These are phyloP conservation scores for Megaceryle maxima DNA, from an alignment of 2,113 vertebrate genomes.

Conservation along the genomic window DNA sequence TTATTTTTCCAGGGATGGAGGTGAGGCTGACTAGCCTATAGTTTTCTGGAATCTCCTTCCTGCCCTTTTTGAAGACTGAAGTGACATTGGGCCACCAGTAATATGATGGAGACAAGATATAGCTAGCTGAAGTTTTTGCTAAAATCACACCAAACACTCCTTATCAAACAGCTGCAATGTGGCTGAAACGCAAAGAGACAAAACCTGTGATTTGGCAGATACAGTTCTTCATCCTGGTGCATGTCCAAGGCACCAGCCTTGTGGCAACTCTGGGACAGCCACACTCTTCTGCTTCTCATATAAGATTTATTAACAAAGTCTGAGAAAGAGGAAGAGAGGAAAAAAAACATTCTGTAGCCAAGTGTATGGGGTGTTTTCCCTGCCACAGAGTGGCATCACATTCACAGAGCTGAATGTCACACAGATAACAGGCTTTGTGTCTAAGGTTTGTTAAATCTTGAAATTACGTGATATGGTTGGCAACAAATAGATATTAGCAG, in stretches of 20 bases:
- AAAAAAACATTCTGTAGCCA: background rate
- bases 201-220: background rate
- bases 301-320: background rate
- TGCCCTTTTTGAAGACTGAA: no score
- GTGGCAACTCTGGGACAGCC: background rate
- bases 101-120: background rate
- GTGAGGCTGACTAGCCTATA: no score
- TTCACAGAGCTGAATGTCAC: background rate
- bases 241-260: fast-evolving
- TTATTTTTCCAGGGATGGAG: no score
- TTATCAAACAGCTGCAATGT: background rate
- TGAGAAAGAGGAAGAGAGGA: background rate
- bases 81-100: background rate
- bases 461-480: background rate
- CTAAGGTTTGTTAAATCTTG: background rate
- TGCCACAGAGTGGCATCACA: background rate
- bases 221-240: background rate
- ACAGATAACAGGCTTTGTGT: background rate
- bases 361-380: background rate
- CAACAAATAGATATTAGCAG: background rate
- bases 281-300: background rate
- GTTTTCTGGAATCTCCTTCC: no score
- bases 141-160: background rate
- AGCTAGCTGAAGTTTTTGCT: background rate
- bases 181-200: background rate